These are phyloP conservation scores for Maniola jurtina DNA, from an alignment of 1,140 invertebrate species.

Conservation along the genomic window DNA sequence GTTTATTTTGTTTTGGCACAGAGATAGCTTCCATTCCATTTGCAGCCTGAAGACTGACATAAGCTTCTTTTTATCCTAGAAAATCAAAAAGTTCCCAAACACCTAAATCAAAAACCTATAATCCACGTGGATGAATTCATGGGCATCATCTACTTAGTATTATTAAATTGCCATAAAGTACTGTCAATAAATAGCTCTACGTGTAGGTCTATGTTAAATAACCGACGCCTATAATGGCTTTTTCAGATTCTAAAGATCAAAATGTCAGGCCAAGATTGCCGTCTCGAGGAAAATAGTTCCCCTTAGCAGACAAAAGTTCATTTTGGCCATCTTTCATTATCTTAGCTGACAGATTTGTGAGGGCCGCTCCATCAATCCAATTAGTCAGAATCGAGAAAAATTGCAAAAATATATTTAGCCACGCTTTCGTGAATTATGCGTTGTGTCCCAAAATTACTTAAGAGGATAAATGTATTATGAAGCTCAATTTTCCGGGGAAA, in stretches of 20 bases:
- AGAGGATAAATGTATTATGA: constrained; percentile 16
- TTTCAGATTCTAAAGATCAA: neutral
- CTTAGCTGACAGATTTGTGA: constrained; percentile 63
- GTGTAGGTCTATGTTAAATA: neutral
- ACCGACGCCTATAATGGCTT: neutral
- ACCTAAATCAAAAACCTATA: too few relatives aligned
- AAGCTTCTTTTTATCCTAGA: too few relatives aligned
- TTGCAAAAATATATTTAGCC: constrained; percentile 26
- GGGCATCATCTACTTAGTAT: too few relatives aligned
- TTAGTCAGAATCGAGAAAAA: constrained; percentile 65
- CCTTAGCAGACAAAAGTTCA: constrained; percentile 51
- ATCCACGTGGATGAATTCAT: too few relatives aligned
- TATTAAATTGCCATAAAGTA: neutral
- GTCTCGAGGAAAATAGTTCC: constrained; percentile 46
- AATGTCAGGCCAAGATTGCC: constrained; percentile 21
- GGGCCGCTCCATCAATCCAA: constrained; percentile 66
- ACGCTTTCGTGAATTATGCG: constrained; percentile 12
- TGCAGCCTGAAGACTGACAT: too few relatives aligned
- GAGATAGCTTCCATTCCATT: too few relatives aligned
- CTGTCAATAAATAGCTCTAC: neutral
- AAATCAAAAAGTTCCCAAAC: too few relatives aligned
- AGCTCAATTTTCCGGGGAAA: constrained; percentile 7
- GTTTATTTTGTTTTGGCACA: too few relatives aligned
- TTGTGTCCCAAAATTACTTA: constrained; percentile 18
- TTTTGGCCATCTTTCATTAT: constrained; percentile 63